Base-by-base conservation (phyloP, 2,888 invertebrate genomes). In the Prionchulus punctatus region DNA sequence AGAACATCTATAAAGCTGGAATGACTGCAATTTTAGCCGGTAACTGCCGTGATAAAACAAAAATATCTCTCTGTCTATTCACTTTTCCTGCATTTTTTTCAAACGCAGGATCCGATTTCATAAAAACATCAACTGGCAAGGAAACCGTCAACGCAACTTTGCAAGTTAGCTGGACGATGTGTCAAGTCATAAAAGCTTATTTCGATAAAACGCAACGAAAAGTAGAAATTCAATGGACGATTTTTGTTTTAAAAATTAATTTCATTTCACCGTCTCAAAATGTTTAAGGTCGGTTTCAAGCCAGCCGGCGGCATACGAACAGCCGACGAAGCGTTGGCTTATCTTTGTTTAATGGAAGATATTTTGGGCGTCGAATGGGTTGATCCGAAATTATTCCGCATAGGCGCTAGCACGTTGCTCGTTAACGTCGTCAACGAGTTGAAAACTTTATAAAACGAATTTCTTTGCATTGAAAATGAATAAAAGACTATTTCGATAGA, bases 101-200 rank as follows among this genome's bases (percentile, higher is more conserved):
- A 18, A 30, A 2, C 12, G 0, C 83, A 90, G 96, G 96, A 18
- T 83, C 91, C 2, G 88, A 98, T 75, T 98, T 98, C 69, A 94
- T 98, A 60, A 98, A 98, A 76, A 96, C 96, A 1, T 94, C 94
- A 0, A 98, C 96, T 0, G 94, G 77, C 3, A 98, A 98, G 74
- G 98, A 98, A 73, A 73, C 80, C 1, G 82, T 90, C 0, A 98
- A 98, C 76, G 96, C 98, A 0, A 94, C 88, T 1, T 73, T 96
- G 21, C 83, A 85, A 4, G 83, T 86, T 48, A 92, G 91, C 0
- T 76, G 91, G 54, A 84, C 92, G 1, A 98, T 98, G 96, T 85
- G 87, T 63, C 76, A 84, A 66, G 96, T 94, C 27, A 94, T 99
- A 61, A 71, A 72, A 52, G 83, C 84, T 62, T 89, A 82, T 68